Evolutionary conservation across 2,888 invertebrate genomes (phyloP).

Genomic region (Stegophylla sp.): DNA sequence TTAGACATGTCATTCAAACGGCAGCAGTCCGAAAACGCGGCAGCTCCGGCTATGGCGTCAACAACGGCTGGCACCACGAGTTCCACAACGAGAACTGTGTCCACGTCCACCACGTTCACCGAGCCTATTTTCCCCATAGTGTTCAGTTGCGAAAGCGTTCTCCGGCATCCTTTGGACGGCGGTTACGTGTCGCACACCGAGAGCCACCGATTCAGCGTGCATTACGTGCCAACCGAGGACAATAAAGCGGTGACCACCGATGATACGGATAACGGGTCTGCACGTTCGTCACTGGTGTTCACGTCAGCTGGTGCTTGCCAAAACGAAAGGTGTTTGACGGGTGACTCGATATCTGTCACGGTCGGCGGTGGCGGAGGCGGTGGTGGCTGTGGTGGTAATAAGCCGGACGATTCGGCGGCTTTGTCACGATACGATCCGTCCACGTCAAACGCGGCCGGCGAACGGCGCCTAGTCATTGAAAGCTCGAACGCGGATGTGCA

Average conservation of each 20-base stretch:
- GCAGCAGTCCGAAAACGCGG: neutral
- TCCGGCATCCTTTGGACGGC: slow-evolving; percentile 57
- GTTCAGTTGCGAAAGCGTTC: slow-evolving; percentile 60
- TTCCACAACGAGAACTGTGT: slow-evolving; percentile 18
- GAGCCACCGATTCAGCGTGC: slow-evolving; percentile 59
- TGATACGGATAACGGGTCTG: neutral
- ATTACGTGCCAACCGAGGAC: slow-evolving; percentile 47
- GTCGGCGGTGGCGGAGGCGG: neutral
- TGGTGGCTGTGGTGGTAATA: neutral
- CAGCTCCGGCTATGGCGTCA: neutral
- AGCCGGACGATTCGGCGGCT: neutral
- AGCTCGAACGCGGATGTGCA: neutral
- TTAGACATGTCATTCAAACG: slow-evolving; percentile 11
- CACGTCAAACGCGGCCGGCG: neutral
- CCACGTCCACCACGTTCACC: slow-evolving; percentile 40
- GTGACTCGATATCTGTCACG: slow-evolving; percentile 19
- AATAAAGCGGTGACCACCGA: neutral
- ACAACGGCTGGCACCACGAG: neutral
- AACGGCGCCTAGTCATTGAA: slow-evolving; percentile 6
- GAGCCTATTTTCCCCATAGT: slow-evolving; percentile 57
- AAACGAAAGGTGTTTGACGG: slow-evolving; percentile 5
- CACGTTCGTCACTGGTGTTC: slow-evolving; percentile 12
- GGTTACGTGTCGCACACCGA: slow-evolving; percentile 60
- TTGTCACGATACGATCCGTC: neutral
- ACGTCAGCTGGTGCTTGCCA: slow-evolving; percentile 1